phyloP scores from a whole-genome alignment of 2,888 invertebrate species.

The Selenia dentaria region DNA sequence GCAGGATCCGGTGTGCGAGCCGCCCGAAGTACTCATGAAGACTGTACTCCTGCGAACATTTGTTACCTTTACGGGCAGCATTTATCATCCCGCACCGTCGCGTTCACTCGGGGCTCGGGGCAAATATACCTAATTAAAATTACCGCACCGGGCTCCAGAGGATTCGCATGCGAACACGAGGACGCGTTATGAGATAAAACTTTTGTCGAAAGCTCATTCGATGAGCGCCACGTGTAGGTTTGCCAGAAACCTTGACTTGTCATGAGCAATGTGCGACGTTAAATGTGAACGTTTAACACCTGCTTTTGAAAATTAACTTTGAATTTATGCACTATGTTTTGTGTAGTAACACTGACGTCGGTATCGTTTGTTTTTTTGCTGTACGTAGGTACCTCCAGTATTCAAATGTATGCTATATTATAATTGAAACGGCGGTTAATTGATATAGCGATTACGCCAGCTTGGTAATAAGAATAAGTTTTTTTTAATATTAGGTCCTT shows the following conservation, averaged over 20 bases:
- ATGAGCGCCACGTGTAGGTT: constrained; percentile 29
- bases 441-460: no score
- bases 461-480: no score
- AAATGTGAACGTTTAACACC: no score
- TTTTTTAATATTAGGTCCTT: no score
- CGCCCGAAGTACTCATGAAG: constrained; percentile 27
- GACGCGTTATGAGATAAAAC: constrained; percentile 60
- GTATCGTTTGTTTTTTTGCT: no score
- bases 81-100: constrained; percentile 60
- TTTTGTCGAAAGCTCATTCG: constrained; percentile 45
- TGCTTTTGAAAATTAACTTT: constrained; percentile 6
- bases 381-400: no score
- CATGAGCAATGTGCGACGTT: constrained; percentile 4
- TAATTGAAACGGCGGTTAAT: no score
- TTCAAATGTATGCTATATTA: no score
- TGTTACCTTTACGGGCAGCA: constrained; percentile 72
- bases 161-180: constrained; percentile 57
- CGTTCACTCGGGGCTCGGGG: constrained; percentile 40
- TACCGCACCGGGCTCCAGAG: constrained; percentile 65
- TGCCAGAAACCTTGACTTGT: constrained; percentile 8
- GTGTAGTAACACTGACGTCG: no score
- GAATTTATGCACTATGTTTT: no score
- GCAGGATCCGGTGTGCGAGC: constrained; percentile 33
- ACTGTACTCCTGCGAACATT: constrained; percentile 53
- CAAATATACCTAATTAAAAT: constrained; percentile 81